Evolutionary conservation across 1,140 invertebrate genomes (phyloP).

Genomic region (Lineus longissimus): DNA sequence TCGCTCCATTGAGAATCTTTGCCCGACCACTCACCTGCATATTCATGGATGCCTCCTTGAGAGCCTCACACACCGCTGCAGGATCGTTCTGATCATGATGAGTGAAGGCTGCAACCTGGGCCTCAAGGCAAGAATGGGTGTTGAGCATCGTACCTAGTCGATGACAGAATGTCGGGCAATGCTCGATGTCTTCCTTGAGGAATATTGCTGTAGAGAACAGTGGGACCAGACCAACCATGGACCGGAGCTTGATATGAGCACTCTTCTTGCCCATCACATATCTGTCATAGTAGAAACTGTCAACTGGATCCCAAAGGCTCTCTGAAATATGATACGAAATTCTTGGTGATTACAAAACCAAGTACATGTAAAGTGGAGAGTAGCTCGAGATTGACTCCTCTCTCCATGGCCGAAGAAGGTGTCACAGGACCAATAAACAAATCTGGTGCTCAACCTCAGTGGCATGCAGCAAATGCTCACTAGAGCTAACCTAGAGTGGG

Average conservation of each 20-base stretch:
- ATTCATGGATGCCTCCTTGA: background rate
- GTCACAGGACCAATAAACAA: no score
- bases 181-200: background rate
- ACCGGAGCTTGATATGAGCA: slow-evolving; percentile 46
- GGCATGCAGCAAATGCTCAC: no score
- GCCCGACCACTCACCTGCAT: no score
- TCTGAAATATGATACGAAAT: background rate
- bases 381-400: no score
- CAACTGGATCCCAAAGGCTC: slow-evolving; percentile 55
- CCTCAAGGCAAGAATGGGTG: background rate
- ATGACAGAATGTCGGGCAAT: background rate
- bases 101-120: background rate
- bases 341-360: no score
- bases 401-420: no score
- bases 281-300: slow-evolving; percentile 55
- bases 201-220: slow-evolving; percentile 42
- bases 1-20: no score
- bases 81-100: background rate
- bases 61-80: background rate
- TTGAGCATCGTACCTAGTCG: background rate
- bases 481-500: no score
- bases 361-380: no score
- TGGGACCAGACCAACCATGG: slow-evolving; percentile 54
- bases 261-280: slow-evolving; percentile 25
- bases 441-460: no score